Evolutionary conservation across 2,797 vertebrate species (phyloP), one percentile per base, ranked within the genome.

Genomic region (Platalea minor): DNA sequence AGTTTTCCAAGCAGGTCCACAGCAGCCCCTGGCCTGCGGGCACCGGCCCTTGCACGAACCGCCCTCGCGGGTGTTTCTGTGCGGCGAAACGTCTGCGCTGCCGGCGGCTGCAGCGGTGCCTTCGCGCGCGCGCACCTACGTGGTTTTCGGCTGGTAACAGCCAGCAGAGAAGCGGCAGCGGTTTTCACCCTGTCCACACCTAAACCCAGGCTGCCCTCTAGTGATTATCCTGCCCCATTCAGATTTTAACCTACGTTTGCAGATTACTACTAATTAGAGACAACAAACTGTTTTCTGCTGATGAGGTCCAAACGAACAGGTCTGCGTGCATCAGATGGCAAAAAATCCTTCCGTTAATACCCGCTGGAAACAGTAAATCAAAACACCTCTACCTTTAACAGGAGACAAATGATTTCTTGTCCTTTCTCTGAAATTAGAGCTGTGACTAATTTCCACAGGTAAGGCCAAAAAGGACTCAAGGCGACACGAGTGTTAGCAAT

Each of bases 91-190:
- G 2, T 3, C 53, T 23, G 35, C 2, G 5, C 16, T 24, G 28
- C 18, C 26, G 8, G 14, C 24, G n/a, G n/a, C 21, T 17, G 35
- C 4, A 3, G 20, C 3, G 1, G 33, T 3, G 35, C 31, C 33
- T 2, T 26, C 23, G 1, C 12, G 3, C 4, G 4, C 13, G 0
- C 4, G 28, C 21, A 1, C 26, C 6, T 9, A 1, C 2, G 0
- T 1, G 33, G 5, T 5, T 33, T 45, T 9, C 3, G 39, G 33
- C 33, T 13, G 60, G 1, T 0, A 5, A 19, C 3, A 17, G 67
- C 24, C 69, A 15, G 35, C 50, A 15, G 35, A 11, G 37, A 37
- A 33, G 7, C 5, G 0, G 48, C 39, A 24, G 28, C 2, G 1
- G 33, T 3, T 33, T 17, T 2, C 16, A 1, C 46, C 57, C 50